These are phyloP conservation scores for Dinomys branickii DNA, from an alignment of 2,113 vertebrate genomes.

Conservation along the genomic window DNA sequence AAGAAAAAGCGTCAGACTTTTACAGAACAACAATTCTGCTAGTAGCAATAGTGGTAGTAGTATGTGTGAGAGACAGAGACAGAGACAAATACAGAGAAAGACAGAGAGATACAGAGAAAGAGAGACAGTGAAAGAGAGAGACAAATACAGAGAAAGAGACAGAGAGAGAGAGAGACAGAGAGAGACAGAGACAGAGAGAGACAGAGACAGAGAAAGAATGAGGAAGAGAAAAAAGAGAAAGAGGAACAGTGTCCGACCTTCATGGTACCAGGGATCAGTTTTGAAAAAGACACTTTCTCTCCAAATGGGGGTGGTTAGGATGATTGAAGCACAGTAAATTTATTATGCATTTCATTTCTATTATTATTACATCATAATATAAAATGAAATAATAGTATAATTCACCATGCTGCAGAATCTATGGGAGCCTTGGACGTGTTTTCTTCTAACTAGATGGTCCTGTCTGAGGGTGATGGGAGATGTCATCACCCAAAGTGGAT, in stretches of 20 bases:
- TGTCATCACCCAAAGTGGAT: not conserved
- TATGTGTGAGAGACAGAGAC: not conserved
- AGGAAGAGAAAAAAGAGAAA: not conserved
- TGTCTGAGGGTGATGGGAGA: not conserved
- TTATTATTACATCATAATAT: not conserved
- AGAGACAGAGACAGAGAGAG: not conserved
- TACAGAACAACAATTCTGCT: not conserved
- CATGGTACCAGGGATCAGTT: not conserved
- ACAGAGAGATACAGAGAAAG: not conserved
- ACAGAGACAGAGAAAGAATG: not conserved
- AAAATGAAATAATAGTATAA: not conserved
- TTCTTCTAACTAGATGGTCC: not conserved
- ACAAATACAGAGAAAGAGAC: not conserved
- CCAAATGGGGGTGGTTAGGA: not conserved
- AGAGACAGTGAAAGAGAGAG: not conserved
- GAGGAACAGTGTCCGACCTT: not conserved
- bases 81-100: too few relatives aligned
- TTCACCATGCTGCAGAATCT: not conserved
- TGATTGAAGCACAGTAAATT: not conserved
- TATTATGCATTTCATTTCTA: not conserved
- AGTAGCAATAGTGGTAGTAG: too few relatives aligned
- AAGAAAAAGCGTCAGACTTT: constrained; percentile 41
- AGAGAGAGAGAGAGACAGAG: too few relatives aligned
- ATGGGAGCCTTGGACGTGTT: not conserved
- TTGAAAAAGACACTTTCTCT: not conserved